Evolutionary conservation across 1,140 invertebrate species (phyloP).

Genomic region (Drosophila baimaii): DNA sequence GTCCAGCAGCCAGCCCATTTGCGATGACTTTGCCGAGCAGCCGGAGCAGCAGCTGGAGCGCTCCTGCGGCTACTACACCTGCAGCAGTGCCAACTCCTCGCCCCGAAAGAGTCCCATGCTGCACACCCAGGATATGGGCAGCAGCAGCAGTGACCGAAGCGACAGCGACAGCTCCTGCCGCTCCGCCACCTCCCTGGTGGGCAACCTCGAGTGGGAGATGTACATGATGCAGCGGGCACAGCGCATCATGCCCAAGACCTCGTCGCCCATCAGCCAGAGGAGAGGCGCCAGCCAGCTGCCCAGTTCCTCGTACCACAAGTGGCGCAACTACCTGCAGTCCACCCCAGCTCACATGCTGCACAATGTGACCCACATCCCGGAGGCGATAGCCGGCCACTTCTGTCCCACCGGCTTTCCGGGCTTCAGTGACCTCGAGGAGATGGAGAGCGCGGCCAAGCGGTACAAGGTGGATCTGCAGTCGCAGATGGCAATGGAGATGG

Average conservation of each 20-base stretch:
- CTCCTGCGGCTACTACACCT: slow-evolving; percentile 66
- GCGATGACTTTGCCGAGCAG: slow-evolving; percentile 72
- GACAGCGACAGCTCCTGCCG: background rate
- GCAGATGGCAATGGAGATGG: background rate
- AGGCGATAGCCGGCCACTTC: slow-evolving; percentile 79
- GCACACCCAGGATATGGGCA: slow-evolving; percentile 64
- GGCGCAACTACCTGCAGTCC: slow-evolving; percentile 72
- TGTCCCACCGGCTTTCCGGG: slow-evolving; percentile 71
- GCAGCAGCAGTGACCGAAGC: background rate
- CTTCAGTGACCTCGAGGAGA: slow-evolving; percentile 70
- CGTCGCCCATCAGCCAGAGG: slow-evolving; percentile 63
- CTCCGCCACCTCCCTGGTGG: slow-evolving; percentile 6
- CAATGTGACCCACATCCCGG: slow-evolving; percentile 76
- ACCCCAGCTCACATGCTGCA: slow-evolving; percentile 73
- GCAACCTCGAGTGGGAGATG: slow-evolving; percentile 80
- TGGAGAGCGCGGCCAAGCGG: slow-evolving; percentile 78
- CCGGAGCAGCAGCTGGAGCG: slow-evolving; percentile 45
- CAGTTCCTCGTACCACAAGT: slow-evolving; percentile 69
- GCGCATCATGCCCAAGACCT: slow-evolving; percentile 78
- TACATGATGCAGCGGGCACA: slow-evolving; percentile 74
- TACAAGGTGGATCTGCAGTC: slow-evolving; percentile 54
- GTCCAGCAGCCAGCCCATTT: slow-evolving; percentile 50
- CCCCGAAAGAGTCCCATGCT: slow-evolving; percentile 33
- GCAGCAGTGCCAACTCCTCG: slow-evolving; percentile 67
- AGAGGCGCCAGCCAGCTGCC: slow-evolving; percentile 17